A percentile compares a stretch with the other conserved stretches of the same genome.
phyloP scores from a whole-genome alignment of 2,797 vertebrate genomes.

The Podarcis siculus region DNA sequence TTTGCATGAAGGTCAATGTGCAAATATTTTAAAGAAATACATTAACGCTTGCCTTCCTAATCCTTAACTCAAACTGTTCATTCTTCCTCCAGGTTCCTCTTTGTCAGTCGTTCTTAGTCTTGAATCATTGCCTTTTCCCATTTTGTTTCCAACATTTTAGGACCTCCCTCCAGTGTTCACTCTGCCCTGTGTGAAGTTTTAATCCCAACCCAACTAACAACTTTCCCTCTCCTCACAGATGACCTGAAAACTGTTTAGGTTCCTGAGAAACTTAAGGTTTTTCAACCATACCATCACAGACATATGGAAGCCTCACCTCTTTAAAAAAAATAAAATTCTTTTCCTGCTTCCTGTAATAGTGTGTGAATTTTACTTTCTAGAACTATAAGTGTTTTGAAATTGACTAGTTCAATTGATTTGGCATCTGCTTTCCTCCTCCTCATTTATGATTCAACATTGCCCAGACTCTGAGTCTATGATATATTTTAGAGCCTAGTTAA shows the following conservation, averaged over 20 bases:
- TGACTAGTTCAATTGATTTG: neutral
- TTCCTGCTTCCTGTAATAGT: neutral
- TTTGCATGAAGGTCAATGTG: neutral
- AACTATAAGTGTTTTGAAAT: neutral
- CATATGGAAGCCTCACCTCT: neutral
- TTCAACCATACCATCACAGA: neutral
- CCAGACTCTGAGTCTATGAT: neutral
- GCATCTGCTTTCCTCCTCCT: neutral
- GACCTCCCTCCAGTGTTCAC: neutral
- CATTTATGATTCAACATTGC: neutral
- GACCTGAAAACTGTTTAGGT: neutral
- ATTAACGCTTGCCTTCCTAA: neutral
- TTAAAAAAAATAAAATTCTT: neutral
- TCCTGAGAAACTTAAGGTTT: neutral
- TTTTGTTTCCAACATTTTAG: neutral
- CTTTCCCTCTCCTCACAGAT: neutral
- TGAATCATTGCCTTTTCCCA: neutral
- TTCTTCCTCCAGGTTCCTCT: neutral
- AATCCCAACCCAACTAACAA: neutral
- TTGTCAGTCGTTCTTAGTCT: neutral
- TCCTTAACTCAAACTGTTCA: neutral
- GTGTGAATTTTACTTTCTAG: neutral
- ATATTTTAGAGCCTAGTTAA: neutral
- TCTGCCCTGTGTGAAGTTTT: neutral
- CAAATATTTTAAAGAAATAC: neutral